Conservation (phyloP, 2,113 vertebrate species). For the Strix aluco region DNA sequence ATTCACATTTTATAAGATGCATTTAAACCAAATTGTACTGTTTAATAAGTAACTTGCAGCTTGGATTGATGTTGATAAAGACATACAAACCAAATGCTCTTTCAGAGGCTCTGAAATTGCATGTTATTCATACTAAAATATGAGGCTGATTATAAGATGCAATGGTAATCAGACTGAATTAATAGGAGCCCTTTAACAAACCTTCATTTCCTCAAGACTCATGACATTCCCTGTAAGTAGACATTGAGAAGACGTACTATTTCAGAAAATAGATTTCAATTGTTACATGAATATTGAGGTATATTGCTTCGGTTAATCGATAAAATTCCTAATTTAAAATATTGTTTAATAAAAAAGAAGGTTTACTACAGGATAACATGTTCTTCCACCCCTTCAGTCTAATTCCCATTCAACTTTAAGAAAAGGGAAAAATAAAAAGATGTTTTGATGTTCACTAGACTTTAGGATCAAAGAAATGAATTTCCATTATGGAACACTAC, state of each 20-base stretch:
- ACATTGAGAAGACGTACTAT: not conserved
- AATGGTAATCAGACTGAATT: constrained; percentile 76
- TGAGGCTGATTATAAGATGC: constrained; percentile 75
- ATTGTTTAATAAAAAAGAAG: not conserved
- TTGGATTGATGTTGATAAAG: constrained; percentile 66
- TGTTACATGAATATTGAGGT: constrained; percentile 27
- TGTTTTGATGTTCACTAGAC: not conserved
- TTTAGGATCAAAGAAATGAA: constrained; percentile 21
- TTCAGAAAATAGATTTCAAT: constrained; percentile 53
- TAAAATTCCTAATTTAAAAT: constrained; percentile 51
- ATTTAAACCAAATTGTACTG: constrained; percentile 65
- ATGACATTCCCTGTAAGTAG: constrained; percentile 54
- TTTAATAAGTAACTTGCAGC: constrained; percentile 71
- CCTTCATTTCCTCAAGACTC: constrained; percentile 65
- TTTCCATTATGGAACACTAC: not conserved
- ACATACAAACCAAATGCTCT: constrained; percentile 65
- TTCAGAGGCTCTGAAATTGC: constrained; percentile 63
- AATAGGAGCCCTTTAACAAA: constrained; percentile 72
- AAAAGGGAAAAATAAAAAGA: not conserved
- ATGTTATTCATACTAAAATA: constrained; percentile 74
- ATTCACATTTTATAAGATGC: constrained; percentile 46
- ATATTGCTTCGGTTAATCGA: constrained; percentile 30
- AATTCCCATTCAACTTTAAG: not conserved
- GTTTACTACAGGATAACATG: not conserved
- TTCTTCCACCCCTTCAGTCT: not conserved